Evolutionary conservation across 2,888 invertebrate species (phyloP).

Genomic region (Drosophila cracens): DNA sequence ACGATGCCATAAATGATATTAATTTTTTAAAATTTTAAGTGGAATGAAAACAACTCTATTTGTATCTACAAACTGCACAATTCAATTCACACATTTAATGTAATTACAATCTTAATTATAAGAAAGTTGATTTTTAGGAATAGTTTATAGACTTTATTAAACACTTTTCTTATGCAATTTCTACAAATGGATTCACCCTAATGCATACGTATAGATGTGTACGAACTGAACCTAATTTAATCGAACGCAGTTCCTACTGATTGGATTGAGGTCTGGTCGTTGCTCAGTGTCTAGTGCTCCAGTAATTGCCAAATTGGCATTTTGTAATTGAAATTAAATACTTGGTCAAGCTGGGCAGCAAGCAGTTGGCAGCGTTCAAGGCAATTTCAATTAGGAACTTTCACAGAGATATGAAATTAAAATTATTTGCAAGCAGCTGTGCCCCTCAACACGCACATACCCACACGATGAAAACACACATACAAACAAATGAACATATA

Average conservation of each 20-base stretch:
- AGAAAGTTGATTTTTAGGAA: not conserved
- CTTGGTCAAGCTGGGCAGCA: constrained; percentile 44
- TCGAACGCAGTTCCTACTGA: constrained; percentile 24
- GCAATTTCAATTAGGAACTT: constrained; percentile 76
- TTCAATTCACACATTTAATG: not conserved
- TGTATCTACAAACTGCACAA: not conserved
- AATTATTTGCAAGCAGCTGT: constrained; percentile 77
- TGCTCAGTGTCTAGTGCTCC: constrained; percentile 29
- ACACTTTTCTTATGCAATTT: not conserved
- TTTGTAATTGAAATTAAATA: constrained; percentile 75
- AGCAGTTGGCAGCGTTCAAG: constrained; percentile 27
- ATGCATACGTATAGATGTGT: not conserved
- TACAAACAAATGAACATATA: constrained; percentile 4
- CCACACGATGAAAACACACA: not conserved
- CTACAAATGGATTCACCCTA: constrained; percentile 17
- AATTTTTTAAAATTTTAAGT: not conserved
- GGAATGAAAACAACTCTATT: not conserved
- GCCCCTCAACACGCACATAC: constrained; percentile 31
- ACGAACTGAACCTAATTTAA: not conserved
- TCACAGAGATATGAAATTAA: constrained; percentile 73
- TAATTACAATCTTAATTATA: not conserved
- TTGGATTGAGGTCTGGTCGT: constrained; percentile 44
- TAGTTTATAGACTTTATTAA: no score
- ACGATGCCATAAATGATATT: not conserved
- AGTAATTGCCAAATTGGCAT: constrained; percentile 57